A percentile compares a stretch with the other conserved stretches of the same genome.
These are phyloP conservation scores for Zingel zingel DNA, from an alignment of 2,113 vertebrate species.

Conservation along the genomic window DNA sequence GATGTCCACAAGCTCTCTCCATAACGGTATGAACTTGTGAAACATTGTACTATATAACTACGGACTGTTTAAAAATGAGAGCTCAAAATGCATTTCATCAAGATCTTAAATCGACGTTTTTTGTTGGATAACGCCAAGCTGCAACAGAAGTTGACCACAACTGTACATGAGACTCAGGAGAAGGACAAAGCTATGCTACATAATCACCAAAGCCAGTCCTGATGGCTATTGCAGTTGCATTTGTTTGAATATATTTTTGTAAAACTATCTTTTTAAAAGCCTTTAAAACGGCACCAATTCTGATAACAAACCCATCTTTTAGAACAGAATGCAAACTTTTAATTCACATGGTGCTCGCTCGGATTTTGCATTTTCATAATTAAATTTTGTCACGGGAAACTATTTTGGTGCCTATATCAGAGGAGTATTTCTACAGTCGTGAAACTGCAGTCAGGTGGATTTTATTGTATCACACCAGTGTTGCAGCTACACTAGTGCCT, in stretches of 20 bases:
- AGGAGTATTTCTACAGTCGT: slow-evolving; percentile 66
- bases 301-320: slow-evolving; percentile 39
- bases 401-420: slow-evolving; percentile 88
- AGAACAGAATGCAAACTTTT: slow-evolving; percentile 50
- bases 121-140: not conserved
- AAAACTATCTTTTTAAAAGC: slow-evolving; percentile 58
- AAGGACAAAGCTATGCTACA: slow-evolving; percentile 18
- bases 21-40: slow-evolving; percentile 33
- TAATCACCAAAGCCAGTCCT: not conserved
- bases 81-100: not conserved
- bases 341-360: slow-evolving; percentile 86
- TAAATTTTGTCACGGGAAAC: slow-evolving; percentile 76
- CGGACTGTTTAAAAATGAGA: not conserved
- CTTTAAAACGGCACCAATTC: slow-evolving; percentile 40
- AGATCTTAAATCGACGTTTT: not conserved
- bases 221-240: slow-evolving; percentile 22
- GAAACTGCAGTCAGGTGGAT: slow-evolving; percentile 56
- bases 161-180: not conserved
- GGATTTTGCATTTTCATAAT: slow-evolving; percentile 73
- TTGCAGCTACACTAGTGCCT: slow-evolving; percentile 81
- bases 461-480: slow-evolving; percentile 56
- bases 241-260: slow-evolving; percentile 73
- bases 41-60: not conserved
- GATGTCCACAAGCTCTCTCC: slow-evolving; percentile 77
- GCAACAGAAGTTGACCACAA: not conserved